Conservation (phyloP, 2,888 invertebrate genomes). For the Apamea anceps region DNA sequence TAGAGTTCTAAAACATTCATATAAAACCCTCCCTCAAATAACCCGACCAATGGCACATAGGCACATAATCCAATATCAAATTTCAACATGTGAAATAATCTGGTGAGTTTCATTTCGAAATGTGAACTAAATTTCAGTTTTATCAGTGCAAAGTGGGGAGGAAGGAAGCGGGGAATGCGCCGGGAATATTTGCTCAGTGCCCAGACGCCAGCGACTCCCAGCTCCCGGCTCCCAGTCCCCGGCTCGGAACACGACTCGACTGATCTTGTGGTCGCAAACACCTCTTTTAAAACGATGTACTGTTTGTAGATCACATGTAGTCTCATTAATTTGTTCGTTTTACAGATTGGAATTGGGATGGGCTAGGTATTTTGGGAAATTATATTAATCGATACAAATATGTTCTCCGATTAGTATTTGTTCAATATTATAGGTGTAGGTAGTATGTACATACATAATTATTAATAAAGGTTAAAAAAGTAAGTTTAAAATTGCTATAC, state of each 20-base stretch:
- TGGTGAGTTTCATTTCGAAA: conserved; percentile 57
- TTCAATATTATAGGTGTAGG: not conserved
- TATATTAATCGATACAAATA: conserved; percentile 28
- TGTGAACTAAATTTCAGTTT: conserved; percentile 68
- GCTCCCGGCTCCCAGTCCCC: conserved; percentile 27
- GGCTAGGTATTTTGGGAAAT: conserved; percentile 36
- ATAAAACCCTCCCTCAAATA: conserved; percentile 14
- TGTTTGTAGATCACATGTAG: conserved; percentile 60
- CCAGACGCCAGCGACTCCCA: conserved; percentile 53
- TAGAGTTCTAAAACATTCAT: conserved; percentile 25
- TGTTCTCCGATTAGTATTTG: not conserved
- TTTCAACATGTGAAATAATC: conserved; percentile 54
- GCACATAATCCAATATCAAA: conserved; percentile 43
- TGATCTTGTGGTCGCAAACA: conserved; percentile 54
- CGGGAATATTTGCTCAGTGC: conserved; percentile 70
- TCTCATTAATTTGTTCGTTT: conserved; percentile 55
- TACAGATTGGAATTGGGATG: conserved; percentile 22
- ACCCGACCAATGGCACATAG: conserved; percentile 6
- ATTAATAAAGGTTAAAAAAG: too few relatives aligned
- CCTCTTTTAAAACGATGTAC: conserved; percentile 49
- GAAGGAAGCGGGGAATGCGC: conserved; percentile 72
- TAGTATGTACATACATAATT: not conserved
- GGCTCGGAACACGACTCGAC: conserved; percentile 35
- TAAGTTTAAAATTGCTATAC: conserved; percentile 4
- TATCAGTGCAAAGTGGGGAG: conserved; percentile 72